These are phyloP conservation scores for Bubo bubo DNA, from an alignment of 2,113 vertebrate genomes.

Conservation along the genomic window DNA sequence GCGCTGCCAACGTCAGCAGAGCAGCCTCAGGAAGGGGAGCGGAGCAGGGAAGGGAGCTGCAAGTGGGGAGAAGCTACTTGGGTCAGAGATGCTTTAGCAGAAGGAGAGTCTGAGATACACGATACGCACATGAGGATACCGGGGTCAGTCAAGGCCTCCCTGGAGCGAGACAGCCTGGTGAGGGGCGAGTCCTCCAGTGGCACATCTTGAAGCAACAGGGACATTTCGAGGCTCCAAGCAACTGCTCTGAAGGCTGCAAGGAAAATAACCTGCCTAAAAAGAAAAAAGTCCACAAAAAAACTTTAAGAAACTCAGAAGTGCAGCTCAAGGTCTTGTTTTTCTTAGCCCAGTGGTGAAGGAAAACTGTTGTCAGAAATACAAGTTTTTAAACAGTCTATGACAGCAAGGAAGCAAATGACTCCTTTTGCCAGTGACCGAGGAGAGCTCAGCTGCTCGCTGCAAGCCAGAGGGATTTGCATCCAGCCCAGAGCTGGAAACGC, in stretches of 20 bases:
- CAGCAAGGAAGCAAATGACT: slow-evolving; percentile 31
- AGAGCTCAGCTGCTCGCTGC: slow-evolving; percentile 3
- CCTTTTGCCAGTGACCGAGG: slow-evolving; percentile 32
- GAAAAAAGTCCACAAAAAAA: background rate
- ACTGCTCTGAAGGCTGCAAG: background rate
- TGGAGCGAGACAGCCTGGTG: background rate
- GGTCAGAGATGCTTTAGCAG: background rate
- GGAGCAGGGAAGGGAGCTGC: background rate
- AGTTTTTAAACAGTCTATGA: slow-evolving; percentile 19
- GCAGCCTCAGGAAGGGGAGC: background rate
- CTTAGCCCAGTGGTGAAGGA: slow-evolving; percentile 30
- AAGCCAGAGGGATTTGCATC: slow-evolving; percentile 40
- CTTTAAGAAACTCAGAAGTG: background rate
- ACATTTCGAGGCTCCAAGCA: background rate
- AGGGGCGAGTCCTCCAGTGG: background rate
- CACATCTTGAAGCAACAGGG: background rate
- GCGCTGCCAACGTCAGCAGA: background rate
- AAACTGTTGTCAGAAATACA: slow-evolving; percentile 51
- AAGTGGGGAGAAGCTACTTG: background rate
- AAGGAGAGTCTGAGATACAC: background rate
- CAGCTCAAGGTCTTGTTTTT: background rate
- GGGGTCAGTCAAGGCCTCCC: rapidly evolving
- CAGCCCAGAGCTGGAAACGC: slow-evolving; percentile 37
- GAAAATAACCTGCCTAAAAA: background rate
- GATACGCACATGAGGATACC: rapidly evolving